Percentiles rank a stretch among this genome's conserved stretches.
Conservation (phyloP, 2,797 vertebrate species). For the Enteromius viviparus region DNA sequence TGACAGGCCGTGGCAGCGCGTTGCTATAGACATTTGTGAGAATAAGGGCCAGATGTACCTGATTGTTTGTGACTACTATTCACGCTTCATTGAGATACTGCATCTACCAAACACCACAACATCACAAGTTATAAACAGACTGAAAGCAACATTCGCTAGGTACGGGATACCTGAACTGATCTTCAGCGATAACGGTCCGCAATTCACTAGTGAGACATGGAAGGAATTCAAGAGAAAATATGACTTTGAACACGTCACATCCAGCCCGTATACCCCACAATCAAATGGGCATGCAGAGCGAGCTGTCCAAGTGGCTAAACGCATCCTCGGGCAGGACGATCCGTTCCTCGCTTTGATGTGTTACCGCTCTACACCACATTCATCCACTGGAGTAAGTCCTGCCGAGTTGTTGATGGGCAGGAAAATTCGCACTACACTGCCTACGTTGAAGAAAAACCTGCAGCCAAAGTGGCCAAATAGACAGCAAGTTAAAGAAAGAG, state of each 20-base stretch:
- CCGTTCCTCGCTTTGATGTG: neutral
- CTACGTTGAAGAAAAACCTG: neutral
- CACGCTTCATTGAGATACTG: neutral
- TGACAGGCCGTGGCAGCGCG: neutral
- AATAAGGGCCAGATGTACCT: neutral
- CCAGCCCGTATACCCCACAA: neutral
- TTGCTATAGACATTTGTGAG: neutral
- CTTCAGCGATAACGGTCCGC: neutral
- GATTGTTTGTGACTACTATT: neutral
- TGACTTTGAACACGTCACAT: slow-evolving; percentile 2
- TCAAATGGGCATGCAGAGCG: neutral
- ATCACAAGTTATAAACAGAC: neutral
- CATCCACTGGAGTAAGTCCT: neutral
- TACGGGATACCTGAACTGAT: neutral
- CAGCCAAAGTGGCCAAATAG: neutral
- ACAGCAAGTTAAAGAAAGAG: neutral
- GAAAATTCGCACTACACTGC: neutral
- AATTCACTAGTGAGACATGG: neutral
- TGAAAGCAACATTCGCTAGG: neutral
- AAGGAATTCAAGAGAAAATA: neutral
- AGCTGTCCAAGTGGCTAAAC: neutral
- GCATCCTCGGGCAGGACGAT: neutral
- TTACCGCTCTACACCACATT: neutral
- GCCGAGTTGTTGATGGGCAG: neutral
- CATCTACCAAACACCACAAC: neutral